A percentile compares a stretch with the other conserved stretches of the same genome.
Conservation (phyloP, 1,140 invertebrate genomes). For the Diuraphis noxia region DNA sequence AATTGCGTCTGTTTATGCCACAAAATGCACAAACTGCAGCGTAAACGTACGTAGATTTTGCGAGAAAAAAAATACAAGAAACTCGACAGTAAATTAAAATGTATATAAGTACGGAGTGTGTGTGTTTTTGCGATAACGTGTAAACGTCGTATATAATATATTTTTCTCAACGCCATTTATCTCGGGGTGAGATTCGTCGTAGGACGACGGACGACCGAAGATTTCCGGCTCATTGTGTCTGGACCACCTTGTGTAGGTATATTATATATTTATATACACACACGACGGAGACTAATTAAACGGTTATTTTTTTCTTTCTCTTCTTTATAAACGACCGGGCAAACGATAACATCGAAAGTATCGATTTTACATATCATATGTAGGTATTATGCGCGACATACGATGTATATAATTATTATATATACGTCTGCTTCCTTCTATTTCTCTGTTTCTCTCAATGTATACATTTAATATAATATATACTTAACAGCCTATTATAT, state of each 20-base stretch:
- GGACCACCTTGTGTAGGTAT: background rate
- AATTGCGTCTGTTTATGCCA: background rate
- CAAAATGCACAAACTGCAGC: background rate
- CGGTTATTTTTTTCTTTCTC: background rate
- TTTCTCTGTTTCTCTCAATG: background rate
- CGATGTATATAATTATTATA: background rate
- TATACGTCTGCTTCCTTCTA: background rate
- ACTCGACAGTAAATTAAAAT: background rate
- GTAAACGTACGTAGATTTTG: background rate
- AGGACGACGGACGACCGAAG: conserved; percentile 18
- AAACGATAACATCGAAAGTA: conserved; percentile 29
- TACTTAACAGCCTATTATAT: background rate
- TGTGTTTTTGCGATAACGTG: conserved; percentile 2
- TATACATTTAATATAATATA: too few species aligned
- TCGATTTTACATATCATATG: conserved; percentile 3
- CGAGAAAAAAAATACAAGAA: conserved; percentile 4
- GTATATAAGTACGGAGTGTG: background rate
- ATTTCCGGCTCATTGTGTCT: conserved; percentile 39
- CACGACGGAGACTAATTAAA: conserved; percentile 25
- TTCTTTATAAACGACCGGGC: background rate
- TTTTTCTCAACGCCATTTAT: conserved; percentile 14
- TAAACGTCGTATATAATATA: conserved; percentile 27
- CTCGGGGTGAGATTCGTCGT: conserved; percentile 17
- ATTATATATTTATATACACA: background rate
- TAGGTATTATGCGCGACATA: background rate